Evolutionary conservation across 2,797 vertebrate species (phyloP).

Genomic region (Etheostoma nigrum): DNA sequence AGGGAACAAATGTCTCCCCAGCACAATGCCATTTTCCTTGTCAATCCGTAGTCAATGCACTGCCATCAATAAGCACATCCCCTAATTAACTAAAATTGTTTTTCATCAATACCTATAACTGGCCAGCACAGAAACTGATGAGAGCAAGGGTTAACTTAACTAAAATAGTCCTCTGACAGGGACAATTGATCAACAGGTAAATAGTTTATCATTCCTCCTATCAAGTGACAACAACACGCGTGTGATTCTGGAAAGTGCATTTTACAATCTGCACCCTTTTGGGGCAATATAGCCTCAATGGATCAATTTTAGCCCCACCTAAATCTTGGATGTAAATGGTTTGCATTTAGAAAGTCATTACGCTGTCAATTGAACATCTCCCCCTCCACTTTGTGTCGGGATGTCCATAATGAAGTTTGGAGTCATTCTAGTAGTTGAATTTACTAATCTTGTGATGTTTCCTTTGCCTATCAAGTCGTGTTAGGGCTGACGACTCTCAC

Average conservation of each 20-base stretch:
- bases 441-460: constrained; percentile 77
- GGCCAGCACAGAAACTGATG: constrained; percentile 69
- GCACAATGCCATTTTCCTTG: constrained; percentile 60
- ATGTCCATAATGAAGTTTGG: constrained; percentile 72
- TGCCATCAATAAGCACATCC: constrained; percentile 81
- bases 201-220: constrained; percentile 62
- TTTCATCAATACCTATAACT: constrained; percentile 83
- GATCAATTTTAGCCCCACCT: constrained; percentile 53
- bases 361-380: constrained; percentile 63
- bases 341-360: constrained; percentile 74
- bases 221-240: constrained; percentile 62
- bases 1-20: constrained; percentile 30
- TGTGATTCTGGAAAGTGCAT: constrained; percentile 61
- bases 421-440: constrained; percentile 70
- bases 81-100: constrained; percentile 85
- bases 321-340: constrained; percentile 57
- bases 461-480: constrained; percentile 77
- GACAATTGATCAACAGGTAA: constrained; percentile 76
- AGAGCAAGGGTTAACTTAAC: constrained; percentile 69
- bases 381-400: constrained; percentile 50
- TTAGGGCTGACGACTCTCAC: constrained; percentile 78
- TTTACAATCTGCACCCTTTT: constrained; percentile 51
- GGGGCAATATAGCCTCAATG: constrained; percentile 19
- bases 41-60: constrained; percentile 65
- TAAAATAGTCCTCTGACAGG: constrained; percentile 68